Evolutionary conservation across 1,140 invertebrate species (phyloP).

Genomic region (Diploscapter pachys): DNA sequence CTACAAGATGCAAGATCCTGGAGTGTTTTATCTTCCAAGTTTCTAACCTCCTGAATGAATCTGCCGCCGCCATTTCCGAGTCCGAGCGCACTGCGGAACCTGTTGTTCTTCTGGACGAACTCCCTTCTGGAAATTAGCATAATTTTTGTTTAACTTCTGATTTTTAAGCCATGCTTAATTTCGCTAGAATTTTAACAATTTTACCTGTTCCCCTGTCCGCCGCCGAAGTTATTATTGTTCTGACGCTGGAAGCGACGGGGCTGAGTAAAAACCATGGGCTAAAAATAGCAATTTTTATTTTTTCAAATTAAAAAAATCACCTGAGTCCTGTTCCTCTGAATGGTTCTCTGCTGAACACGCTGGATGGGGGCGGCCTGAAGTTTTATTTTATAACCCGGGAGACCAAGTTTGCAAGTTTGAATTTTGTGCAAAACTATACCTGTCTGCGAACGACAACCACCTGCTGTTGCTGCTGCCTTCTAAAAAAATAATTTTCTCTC

Average conservation of each 20-base stretch:
- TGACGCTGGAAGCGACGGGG: no score
- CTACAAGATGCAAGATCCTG: background rate
- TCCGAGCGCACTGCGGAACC: constrained; percentile 14
- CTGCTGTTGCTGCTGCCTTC: background rate
- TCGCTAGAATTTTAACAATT: no score
- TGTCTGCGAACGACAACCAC: background rate
- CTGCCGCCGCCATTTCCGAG: background rate
- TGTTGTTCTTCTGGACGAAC: constrained; percentile 9
- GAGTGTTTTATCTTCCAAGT: background rate
- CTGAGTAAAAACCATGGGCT: background rate
- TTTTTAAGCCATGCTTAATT: no score
- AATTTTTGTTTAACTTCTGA: no score
- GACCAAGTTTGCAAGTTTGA: no score
- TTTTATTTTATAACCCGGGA: background rate
- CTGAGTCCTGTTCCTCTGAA: background rate
- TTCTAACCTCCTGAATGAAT: background rate
- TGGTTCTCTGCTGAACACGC: constrained; percentile 13
- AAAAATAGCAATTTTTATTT: no score
- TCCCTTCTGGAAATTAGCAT: no score
- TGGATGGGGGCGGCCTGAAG: constrained; percentile 5
- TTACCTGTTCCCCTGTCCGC: no score
- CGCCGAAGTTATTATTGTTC: no score
- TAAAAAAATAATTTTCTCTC: no score
- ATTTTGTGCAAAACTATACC: no score
- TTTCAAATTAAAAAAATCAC: constrained; percentile 2